A percentile compares a stretch with the other conserved stretches of the same genome.
These are phyloP conservation scores for Knipowitschia caucasica DNA, from an alignment of 2,797 vertebrate species.

Conservation along the genomic window DNA sequence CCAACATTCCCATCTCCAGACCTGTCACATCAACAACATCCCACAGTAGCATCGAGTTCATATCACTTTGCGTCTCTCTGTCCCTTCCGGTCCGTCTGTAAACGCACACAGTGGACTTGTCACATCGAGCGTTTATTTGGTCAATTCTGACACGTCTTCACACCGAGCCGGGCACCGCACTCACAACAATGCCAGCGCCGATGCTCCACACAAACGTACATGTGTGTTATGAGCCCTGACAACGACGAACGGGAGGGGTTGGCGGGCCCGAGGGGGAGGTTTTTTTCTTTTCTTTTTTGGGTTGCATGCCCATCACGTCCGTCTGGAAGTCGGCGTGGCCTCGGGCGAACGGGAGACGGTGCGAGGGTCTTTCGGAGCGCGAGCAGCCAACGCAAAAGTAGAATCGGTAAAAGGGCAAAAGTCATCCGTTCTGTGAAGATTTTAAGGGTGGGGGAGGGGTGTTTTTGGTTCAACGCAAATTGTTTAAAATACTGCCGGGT, in stretches of 20 bases:
- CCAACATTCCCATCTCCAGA: background rate
- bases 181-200: background rate
- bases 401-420: background rate
- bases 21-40: background rate
- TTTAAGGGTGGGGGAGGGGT: too few relatives aligned
- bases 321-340: background rate
- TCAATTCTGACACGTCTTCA: background rate
- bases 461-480: background rate
- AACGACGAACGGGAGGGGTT: too few relatives aligned
- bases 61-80: background rate
- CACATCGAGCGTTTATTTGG: background rate
- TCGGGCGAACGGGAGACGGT: background rate
- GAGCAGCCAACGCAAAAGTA: background rate
- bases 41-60: background rate
- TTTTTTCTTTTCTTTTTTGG: background rate
- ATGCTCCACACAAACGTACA: background rate
- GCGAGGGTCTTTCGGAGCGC: background rate
- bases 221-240: constrained; percentile 1
- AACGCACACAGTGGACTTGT: background rate
- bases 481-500: background rate
- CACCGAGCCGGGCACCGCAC: background rate
- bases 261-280: background rate
- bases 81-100: background rate
- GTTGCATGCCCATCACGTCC: constrained; percentile 9
- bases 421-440: background rate